Evolutionary conservation across 2,888 invertebrate species (phyloP), one percentile per base, ranked within the genome.

Genomic region (Protodeltote pygarga): DNA sequence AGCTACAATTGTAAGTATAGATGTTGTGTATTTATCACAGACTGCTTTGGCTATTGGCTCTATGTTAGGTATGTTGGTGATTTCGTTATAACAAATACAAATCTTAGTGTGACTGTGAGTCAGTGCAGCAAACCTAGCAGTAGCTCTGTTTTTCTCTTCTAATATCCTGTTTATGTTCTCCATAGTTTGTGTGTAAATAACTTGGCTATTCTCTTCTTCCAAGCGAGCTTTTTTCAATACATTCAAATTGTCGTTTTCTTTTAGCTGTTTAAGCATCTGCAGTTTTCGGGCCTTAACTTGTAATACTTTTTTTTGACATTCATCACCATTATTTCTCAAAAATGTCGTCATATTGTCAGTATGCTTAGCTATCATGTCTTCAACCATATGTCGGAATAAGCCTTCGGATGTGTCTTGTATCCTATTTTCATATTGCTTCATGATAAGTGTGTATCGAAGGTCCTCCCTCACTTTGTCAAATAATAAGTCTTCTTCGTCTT

Each of bases 71-170:
- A 93, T 65, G 9, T 81, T 77, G 2, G 85, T 85, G 31, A 95
- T 93, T 49, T 92, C 89, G 79, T 93, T 93, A 68, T 93, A 94
- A 52, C 90, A 84, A n/a, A 75, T 71, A 37, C 89, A 89, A 62
- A 94, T 94, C 65, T 92, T 93, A 0, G 88, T 85, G 57, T 95
- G 94, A 58, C 93, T 93, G 27, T 92, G 88, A 15, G 92, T 91
- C 10, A 95, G 92, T 0, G 91, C 85, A n/a, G 94, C 93, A 58
- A 94, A 87, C 34, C 87, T 73, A 3, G 81, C 81, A 3, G 84
- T 82, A 0, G 88, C 89, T 69, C 82, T 90, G 39, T 89, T 89
- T 69, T 93, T 89, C 67, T 93, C 86, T 64, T 93, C 92, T 45
- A 92, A 77, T 63, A 93, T 87, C 58, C 79, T 86, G 45, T 92